A percentile compares a stretch with the other conserved stretches of the same genome.
Conservation (phyloP, 2,113 vertebrate species). For the Anser cygnoides region DNA sequence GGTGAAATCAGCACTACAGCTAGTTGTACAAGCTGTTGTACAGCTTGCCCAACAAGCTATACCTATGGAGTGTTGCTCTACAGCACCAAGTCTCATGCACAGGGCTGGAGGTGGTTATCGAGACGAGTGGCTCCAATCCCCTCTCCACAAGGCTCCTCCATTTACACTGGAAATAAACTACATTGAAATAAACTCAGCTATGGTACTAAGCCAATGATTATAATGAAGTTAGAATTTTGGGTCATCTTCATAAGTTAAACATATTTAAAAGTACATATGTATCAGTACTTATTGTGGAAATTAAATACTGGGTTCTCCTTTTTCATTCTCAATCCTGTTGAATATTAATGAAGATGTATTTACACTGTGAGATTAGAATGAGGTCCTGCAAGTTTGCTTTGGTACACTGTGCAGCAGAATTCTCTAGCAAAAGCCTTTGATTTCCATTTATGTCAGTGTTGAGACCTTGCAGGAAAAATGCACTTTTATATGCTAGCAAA, state of each 20-base stretch:
- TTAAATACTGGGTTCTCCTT: background rate
- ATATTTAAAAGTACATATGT: background rate
- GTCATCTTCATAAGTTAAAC: background rate
- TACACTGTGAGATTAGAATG: background rate
- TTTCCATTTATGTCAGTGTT: background rate
- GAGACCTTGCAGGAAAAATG: background rate
- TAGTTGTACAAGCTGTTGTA: background rate
- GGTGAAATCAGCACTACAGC: background rate
- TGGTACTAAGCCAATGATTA: background rate
- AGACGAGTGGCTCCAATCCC: background rate
- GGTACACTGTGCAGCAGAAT: background rate
- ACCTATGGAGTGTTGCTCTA: background rate
- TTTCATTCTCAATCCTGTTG: background rate
- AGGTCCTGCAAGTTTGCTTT: background rate
- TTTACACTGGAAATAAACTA: background rate
- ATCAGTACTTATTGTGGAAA: background rate
- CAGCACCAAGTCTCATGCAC: background rate
- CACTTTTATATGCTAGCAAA: background rate
- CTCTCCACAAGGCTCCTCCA: no score
- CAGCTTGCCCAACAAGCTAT: background rate
- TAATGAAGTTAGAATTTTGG: background rate
- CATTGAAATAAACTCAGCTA: background rate
- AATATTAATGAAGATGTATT: background rate
- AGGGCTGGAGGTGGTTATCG: background rate
- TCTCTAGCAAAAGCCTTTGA: background rate